Evolutionary conservation across 1,140 invertebrate species (phyloP).

Genomic region (Drosophila jambulina): DNA sequence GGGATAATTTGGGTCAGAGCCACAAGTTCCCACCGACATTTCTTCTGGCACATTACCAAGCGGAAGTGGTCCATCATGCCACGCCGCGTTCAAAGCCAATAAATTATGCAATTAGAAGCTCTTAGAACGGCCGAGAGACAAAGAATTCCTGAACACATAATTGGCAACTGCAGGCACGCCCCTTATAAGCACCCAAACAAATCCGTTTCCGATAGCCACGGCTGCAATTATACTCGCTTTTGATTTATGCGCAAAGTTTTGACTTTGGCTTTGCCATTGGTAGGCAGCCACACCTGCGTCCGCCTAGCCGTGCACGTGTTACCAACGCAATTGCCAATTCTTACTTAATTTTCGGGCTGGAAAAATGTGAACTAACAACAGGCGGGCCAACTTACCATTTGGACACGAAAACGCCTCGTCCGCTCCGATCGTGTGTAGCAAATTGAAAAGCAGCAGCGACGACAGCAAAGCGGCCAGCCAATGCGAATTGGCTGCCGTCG

Average conservation of each 20-base stretch:
- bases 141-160: constrained; percentile 33
- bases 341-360: constrained; percentile 28
- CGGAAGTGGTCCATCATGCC: constrained; percentile 38
- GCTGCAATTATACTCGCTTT: constrained; percentile 66
- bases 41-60: constrained; percentile 9
- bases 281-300: constrained; percentile 60
- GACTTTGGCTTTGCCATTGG: constrained; percentile 21
- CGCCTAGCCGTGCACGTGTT: constrained; percentile 56
- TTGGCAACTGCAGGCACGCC: constrained; percentile 20
- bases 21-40: not conserved
- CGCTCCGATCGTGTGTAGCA: constrained; percentile 59
- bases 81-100: constrained; percentile 26
- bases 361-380: constrained; percentile 1
- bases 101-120: constrained; percentile 53
- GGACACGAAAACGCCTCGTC: constrained; percentile 78
- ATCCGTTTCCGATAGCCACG: constrained; percentile 16
- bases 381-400: constrained; percentile 66
- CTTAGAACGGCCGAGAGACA: constrained; percentile 19
- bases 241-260: constrained; percentile 61
- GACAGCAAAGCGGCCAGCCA: constrained; percentile 79
- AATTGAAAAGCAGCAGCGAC: constrained; percentile 58
- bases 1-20: constrained; percentile 21
- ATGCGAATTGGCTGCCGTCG: constrained; percentile 80
- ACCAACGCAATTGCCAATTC: constrained; percentile 49
- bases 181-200: constrained; percentile 43